phyloP scores from a whole-genome alignment of 1,140 invertebrate species.

The Dermatophagoides farinae region DNA sequence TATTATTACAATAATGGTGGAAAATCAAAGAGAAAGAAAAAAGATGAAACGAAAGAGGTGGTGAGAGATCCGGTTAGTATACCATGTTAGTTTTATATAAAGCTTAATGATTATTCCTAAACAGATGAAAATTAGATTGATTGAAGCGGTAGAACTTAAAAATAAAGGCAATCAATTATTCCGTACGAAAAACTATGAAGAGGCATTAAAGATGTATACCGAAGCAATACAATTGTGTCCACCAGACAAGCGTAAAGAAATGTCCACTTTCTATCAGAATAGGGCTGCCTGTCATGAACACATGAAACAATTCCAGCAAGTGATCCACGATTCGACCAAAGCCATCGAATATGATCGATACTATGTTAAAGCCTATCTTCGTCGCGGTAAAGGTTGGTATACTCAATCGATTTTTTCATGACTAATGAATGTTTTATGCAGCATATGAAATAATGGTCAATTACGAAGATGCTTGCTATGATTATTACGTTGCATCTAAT shows the following conservation, averaged over 20 bases:
- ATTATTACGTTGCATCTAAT: constrained; percentile 2
- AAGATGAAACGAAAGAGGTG: not conserved
- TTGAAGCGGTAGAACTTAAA: constrained; percentile 48
- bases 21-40: not conserved
- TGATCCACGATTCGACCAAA: constrained; percentile 62
- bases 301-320: constrained; percentile 55
- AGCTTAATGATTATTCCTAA: not conserved
- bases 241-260: constrained; percentile 40
- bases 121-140: not conserved
- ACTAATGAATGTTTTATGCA: not conserved
- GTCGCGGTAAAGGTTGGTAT: constrained; percentile 44
- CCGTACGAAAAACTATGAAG: constrained; percentile 59
- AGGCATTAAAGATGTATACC: constrained; percentile 67
- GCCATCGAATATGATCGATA: constrained; percentile 64
- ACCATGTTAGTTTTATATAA: not conserved
- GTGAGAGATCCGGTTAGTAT: not conserved
- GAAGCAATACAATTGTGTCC: constrained; percentile 70
- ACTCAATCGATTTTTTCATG: not conserved
- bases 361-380: constrained; percentile 66
- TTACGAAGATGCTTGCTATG: constrained; percentile 13
- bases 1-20: not conserved
- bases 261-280: constrained; percentile 85
- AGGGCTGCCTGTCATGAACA: constrained; percentile 78
- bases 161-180: constrained; percentile 69
- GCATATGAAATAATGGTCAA: constrained; percentile 11